Evolutionary conservation across 2,797 vertebrate genomes (phyloP), one percentile per base, ranked within the genome.

Genomic region (Galaxias olidus): DNA sequence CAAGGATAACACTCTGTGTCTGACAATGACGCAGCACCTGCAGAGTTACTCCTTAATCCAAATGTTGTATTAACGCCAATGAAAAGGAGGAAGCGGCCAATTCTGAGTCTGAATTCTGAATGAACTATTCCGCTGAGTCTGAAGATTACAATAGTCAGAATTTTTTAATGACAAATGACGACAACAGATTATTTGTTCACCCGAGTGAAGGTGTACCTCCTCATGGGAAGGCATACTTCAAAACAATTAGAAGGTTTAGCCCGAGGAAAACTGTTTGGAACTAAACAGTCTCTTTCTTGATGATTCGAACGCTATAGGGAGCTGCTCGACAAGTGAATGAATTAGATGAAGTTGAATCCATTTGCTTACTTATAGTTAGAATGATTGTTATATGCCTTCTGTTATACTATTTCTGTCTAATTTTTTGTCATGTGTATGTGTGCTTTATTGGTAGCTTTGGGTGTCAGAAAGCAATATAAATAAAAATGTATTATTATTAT

Each of bases 1-100:
- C 83, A 76, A 61, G 69, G 79, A 82, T 84, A 80, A 81, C 69
- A 41, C 66, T 77, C 79, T 82, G 78, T 77, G 80, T 53, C 43
- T 70, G 58, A 85, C 88, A 87, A 86, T 72, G 69, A 68, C 18
- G 65, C 79, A 59, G 6, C 10, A 8, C 18, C 42, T 47, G 6
- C 58, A 81, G 83, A 83, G 68, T 78, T 61, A 59, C 1, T 30
- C 1, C 56, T 64, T 30, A 30, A 30, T 30, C 2, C 2, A 6
- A 30, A 30, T 30, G 30, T 30, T 30, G 30, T 6, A 30, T 30
- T 30, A 30, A 30, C 30, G 30, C 30, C 6, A 30, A 30, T 30
- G 30, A 30, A 30, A 30, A 30, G 30, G 6, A 20, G 5, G 9
- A 11, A 10, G 11, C 54, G 75, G 76, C 85, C 82, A 84, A 82